Percentiles rank a stretch among this genome's conserved stretches.
Evolutionary conservation across 2,888 invertebrate species (phyloP).

Genomic region (Xestia xanthographa): DNA sequence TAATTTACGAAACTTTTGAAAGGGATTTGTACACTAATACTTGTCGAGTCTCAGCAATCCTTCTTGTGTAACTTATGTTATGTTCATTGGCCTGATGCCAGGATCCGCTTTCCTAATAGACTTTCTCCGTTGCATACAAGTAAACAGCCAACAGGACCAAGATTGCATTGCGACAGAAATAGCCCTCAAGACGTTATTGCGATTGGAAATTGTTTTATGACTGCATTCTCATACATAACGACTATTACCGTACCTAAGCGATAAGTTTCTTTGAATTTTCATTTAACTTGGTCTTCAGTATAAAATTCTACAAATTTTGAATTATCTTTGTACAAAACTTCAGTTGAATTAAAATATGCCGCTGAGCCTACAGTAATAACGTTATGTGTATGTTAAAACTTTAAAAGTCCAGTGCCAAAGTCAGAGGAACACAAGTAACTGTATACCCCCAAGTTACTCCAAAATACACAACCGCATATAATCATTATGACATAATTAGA

Average conservation of each 20-base stretch:
- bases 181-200: slow-evolving; percentile 35
- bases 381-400: slow-evolving; percentile 13
- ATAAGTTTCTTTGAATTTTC: slow-evolving; percentile 3
- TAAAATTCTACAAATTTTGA: neutral
- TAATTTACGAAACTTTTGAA: slow-evolving; percentile 27
- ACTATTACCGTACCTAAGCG: slow-evolving; percentile 11
- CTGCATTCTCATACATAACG: slow-evolving; percentile 20
- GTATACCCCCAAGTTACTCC: slow-evolving; percentile 60
- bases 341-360: neutral
- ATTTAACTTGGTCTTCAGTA: neutral
- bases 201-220: slow-evolving; percentile 41
- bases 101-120: slow-evolving; percentile 64
- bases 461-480: slow-evolving; percentile 70
- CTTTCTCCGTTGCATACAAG: slow-evolving; percentile 60
- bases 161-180: slow-evolving; percentile 49
- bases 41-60: slow-evolving; percentile 41
- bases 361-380: slow-evolving; percentile 5
- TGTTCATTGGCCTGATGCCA: slow-evolving; percentile 61
- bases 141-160: slow-evolving; percentile 45
- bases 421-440: slow-evolving; percentile 57
- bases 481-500: slow-evolving; percentile 80
- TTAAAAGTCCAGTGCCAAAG: slow-evolving; percentile 31
- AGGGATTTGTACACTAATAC: slow-evolving; percentile 18
- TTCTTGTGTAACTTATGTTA: slow-evolving; percentile 54
- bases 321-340: neutral